Evolutionary conservation across 2,888 invertebrate genomes (phyloP).

Genomic region (Scaptomyza flava): DNA sequence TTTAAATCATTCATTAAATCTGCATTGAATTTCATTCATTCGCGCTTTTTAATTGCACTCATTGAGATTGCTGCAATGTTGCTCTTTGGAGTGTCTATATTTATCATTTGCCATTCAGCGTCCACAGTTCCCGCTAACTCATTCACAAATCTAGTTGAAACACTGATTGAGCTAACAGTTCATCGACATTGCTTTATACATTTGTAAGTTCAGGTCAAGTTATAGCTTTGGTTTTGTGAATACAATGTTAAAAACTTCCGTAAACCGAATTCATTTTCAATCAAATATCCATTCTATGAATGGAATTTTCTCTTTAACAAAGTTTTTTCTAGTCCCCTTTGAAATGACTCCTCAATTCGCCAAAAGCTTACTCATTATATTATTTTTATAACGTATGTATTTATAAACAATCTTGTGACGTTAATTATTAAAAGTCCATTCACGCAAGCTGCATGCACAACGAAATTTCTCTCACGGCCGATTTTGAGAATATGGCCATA

Average conservation of each 20-base stretch:
- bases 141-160: slow-evolving; percentile 1
- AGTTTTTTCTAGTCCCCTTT: too few species aligned
- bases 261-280: too few species aligned
- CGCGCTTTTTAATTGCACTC: slow-evolving; percentile 64
- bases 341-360: too few species aligned
- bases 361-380: too few species aligned
- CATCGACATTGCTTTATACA: neutral
- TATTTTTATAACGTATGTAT: neutral
- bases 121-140: neutral
- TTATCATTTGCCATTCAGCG: slow-evolving; percentile 6
- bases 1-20: slow-evolving; percentile 73
- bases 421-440: slow-evolving; percentile 40
- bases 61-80: slow-evolving; percentile 20
- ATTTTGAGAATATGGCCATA: slow-evolving; percentile 14
- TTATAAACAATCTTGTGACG: slow-evolving; percentile 24
- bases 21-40: slow-evolving; percentile 73
- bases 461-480: slow-evolving; percentile 31
- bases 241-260: too few species aligned
- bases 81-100: slow-evolving; percentile 22
- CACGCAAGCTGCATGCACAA: neutral
- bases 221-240: too few species aligned
- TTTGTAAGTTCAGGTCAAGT: rapidly evolving
- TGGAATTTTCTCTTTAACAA: too few species aligned
- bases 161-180: neutral
- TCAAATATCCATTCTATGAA: too few species aligned